Conservation (phyloP, 2,888 invertebrate genomes). For the Latheticus oryzae region DNA sequence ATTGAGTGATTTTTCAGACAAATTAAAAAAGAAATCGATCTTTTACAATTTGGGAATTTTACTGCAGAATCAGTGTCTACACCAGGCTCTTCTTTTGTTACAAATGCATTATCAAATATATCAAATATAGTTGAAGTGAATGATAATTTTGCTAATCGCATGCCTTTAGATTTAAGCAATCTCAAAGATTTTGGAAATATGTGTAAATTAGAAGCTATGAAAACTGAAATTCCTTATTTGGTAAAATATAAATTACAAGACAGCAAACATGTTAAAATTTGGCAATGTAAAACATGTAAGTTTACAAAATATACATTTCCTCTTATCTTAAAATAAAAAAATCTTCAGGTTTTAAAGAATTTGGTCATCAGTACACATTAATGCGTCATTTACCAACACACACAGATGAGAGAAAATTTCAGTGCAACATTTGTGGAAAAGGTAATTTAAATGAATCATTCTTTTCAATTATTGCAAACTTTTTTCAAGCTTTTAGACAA, state of each 20-base stretch:
- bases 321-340: slow-evolving; percentile 1
- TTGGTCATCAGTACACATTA: slow-evolving; percentile 81
- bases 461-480: slow-evolving; percentile 15
- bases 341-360: slow-evolving; percentile 74
- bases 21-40: slow-evolving; percentile 8
- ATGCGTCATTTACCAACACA: slow-evolving; percentile 82
- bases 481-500: slow-evolving; percentile 72
- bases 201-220: slow-evolving; percentile 40
- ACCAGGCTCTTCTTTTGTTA: slow-evolving; percentile 12
- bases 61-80: not conserved
- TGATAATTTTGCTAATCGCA: slow-evolving; percentile 8
- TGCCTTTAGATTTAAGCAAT: slow-evolving; percentile 38
- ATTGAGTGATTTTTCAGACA: too few species aligned
- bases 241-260: slow-evolving; percentile 76
- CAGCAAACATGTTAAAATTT: slow-evolving; percentile 76
- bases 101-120: slow-evolving; percentile 1
- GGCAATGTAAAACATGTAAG: slow-evolving; percentile 83
- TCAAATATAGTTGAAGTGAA: not conserved
- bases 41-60: slow-evolving; percentile 13
- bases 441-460: slow-evolving; percentile 54
- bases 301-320: slow-evolving; percentile 44
- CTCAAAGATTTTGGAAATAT: slow-evolving; percentile 32
- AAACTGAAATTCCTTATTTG: slow-evolving; percentile 67
- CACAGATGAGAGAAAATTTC: slow-evolving; percentile 81
- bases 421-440: slow-evolving; percentile 79